These are phyloP conservation scores for Propithecus deckenii DNA, from an alignment of 2,797 vertebrate genomes.

Conservation along the genomic window DNA sequence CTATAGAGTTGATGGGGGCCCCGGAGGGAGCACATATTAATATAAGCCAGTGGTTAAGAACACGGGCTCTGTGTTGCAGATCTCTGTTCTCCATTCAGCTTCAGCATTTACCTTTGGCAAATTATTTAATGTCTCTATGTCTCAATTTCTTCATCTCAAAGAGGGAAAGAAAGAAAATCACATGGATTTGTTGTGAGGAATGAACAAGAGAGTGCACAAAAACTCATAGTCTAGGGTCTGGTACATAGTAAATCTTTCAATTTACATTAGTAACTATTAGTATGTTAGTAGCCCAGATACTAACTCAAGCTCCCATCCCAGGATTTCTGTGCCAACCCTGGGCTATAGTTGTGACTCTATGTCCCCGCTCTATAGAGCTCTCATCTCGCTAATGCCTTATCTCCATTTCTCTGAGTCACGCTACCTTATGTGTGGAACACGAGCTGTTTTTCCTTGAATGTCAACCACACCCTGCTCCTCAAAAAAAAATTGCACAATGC, in stretches of 20 bases:
- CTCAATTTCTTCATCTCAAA: not conserved
- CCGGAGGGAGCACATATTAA: not conserved
- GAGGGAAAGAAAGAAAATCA: not conserved
- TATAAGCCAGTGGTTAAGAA: not conserved
- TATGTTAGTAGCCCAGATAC: too few relatives aligned
- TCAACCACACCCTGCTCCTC: not conserved
- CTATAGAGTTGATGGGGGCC: too few relatives aligned
- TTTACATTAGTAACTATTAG: not conserved
- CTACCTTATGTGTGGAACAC: not conserved
- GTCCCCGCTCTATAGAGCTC: not conserved
- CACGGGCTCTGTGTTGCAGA: not conserved
- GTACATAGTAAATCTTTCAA: not conserved
- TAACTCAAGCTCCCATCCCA: not conserved
- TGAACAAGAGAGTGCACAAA: not conserved
- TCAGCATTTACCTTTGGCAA: not conserved
- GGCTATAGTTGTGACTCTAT: not conserved
- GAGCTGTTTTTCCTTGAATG: not conserved
- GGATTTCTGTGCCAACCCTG: not conserved
- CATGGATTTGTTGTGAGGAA: not conserved
- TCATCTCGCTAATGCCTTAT: not conserved
- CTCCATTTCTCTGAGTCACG: not conserved
- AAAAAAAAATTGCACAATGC: not conserved
- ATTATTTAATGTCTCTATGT: not conserved
- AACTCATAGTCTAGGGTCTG: not conserved
- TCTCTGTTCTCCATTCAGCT: not conserved